Conservation (phyloP, 2,113 vertebrate species). For the Pterocles gutturalis region DNA sequence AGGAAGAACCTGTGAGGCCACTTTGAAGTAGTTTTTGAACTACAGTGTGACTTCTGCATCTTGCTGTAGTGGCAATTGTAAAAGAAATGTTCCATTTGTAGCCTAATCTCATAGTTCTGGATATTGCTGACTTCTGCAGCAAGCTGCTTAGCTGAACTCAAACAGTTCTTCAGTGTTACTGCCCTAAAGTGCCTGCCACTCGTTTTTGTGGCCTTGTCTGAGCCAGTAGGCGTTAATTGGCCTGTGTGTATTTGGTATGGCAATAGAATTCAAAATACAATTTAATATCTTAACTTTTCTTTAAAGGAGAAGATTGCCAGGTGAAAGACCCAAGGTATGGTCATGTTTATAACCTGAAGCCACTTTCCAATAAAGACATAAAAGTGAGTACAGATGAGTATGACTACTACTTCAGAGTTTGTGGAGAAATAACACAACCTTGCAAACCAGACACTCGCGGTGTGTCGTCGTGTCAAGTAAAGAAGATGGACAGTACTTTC, state of each 20-base stretch:
- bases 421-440: constrained; percentile 72
- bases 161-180: not conserved
- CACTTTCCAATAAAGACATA: constrained; percentile 80
- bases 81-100: not conserved
- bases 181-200: not conserved
- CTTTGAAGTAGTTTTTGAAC: not conserved
- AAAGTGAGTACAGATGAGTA: constrained; percentile 78
- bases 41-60: not conserved
- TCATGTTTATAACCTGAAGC: constrained; percentile 84
- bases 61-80: not conserved
- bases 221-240: not conserved
- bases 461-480: constrained; percentile 89
- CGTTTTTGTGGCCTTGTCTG: not conserved
- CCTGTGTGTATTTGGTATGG: not conserved
- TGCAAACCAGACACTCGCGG: constrained; percentile 41
- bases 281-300: not conserved
- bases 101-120: not conserved
- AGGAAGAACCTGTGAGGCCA: not conserved
- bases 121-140: not conserved
- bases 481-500: not conserved
- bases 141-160: not conserved
- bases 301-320: constrained; percentile 85
- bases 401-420: constrained; percentile 89
- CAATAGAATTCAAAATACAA: not conserved
- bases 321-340: constrained; percentile 88